These are phyloP conservation scores for Phylloscopus trochiloides DNA, from an alignment of 2,113 vertebrate genomes.

Conservation along the genomic window DNA sequence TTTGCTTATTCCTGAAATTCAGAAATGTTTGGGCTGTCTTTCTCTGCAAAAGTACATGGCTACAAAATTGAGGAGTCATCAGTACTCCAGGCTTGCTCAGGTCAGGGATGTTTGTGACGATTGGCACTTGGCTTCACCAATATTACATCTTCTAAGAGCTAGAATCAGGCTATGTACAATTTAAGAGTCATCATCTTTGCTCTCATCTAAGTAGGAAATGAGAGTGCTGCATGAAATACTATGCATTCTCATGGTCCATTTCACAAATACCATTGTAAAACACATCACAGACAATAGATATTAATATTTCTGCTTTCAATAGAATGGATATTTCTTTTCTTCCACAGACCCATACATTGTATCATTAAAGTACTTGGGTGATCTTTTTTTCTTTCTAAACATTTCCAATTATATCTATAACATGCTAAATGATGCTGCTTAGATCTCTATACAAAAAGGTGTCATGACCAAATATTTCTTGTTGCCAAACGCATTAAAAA, in stretches of 20 bases:
- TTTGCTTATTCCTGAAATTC: neutral
- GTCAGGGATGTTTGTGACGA: neutral
- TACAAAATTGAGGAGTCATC: neutral
- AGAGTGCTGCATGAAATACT: neutral
- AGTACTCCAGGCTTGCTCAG: neutral
- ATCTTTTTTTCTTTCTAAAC: neutral
- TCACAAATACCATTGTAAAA: neutral
- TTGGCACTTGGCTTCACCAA: neutral
- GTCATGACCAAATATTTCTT: neutral
- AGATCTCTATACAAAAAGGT: neutral
- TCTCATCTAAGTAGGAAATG: neutral
- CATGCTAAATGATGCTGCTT: neutral
- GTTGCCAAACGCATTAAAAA: neutral
- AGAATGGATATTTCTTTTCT: neutral
- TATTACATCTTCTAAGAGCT: neutral
- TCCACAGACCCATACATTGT: accelerated
- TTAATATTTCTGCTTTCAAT: neutral
- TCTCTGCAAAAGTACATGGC: neutral
- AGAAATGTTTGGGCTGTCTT: neutral
- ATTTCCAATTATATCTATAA: neutral
- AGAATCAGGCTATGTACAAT: neutral
- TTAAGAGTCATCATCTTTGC: neutral
- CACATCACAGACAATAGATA: neutral
- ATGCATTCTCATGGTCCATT: neutral
- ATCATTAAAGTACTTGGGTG: neutral